A percentile compares a stretch with the other conserved stretches of the same genome.
Conservation (phyloP, 2,113 vertebrate species). For the Bostrychus sinensis region DNA sequence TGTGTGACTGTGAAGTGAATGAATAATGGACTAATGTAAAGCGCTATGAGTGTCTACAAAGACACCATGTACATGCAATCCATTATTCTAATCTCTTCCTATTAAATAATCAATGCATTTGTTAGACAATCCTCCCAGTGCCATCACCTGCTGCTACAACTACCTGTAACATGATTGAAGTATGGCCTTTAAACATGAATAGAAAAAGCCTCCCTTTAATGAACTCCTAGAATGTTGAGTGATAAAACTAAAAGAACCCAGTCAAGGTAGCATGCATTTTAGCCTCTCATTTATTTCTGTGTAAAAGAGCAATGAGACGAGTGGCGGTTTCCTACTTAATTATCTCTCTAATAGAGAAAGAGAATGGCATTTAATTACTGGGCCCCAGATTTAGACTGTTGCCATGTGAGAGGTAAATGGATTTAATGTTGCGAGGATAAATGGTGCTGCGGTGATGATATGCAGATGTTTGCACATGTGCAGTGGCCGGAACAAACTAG, state of each 20-base stretch:
- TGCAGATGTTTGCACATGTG: slow-evolving; percentile 78
- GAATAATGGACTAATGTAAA: no score
- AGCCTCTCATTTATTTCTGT: slow-evolving; percentile 49
- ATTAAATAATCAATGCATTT: neutral
- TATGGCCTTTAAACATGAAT: neutral
- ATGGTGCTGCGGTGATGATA: slow-evolving; percentile 65
- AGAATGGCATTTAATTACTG: slow-evolving; percentile 80
- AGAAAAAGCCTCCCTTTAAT: neutral
- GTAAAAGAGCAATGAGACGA: slow-evolving; percentile 66
- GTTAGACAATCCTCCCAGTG: neutral
- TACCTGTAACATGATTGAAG: neutral
- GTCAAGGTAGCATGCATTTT: slow-evolving; percentile 60
- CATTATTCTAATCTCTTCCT: no score
- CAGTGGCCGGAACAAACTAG: slow-evolving; percentile 59
- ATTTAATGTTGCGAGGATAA: slow-evolving; percentile 80
- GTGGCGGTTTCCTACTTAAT: slow-evolving; percentile 73
- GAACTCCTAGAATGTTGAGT: neutral
- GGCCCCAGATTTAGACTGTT: slow-evolving; percentile 73
- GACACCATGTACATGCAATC: no score
- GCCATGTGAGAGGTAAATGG: slow-evolving; percentile 73
- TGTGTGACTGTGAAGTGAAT: no score
- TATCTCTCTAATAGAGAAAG: slow-evolving; percentile 78
- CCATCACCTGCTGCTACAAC: neutral
- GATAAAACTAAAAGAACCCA: slow-evolving; percentile 30
- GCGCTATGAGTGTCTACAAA: no score